Conservation (phyloP, 1,140 invertebrate species). For the Pseudomyrmex gracilis region DNA sequence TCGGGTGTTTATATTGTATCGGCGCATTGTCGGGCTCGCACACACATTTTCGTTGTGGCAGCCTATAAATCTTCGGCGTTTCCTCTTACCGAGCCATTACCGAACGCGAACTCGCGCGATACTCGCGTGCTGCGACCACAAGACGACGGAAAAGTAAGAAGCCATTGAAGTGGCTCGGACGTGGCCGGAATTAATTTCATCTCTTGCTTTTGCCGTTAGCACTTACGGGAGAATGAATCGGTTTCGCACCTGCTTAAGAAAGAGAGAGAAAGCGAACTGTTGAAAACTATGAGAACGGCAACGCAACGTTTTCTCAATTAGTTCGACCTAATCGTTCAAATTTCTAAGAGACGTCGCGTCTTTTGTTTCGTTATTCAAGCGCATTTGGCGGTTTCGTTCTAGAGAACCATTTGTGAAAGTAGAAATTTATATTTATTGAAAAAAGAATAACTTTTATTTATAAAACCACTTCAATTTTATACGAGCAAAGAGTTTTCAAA, state of each 20-base stretch:
- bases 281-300: not conserved
- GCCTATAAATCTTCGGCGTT: constrained; percentile 83
- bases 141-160: constrained; percentile 71
- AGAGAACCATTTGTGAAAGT: not conserved
- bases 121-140: constrained; percentile 61
- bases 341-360: not conserved
- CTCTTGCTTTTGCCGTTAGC: constrained; percentile 51
- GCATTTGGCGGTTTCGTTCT: not conserved
- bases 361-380: too few relatives aligned
- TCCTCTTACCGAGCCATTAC: constrained; percentile 84
- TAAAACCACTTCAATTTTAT: too few relatives aligned
- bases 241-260: constrained; percentile 63
- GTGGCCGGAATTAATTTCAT: constrained; percentile 74
- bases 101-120: constrained; percentile 76
- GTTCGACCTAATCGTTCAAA: constrained; percentile 1
- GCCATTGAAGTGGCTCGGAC: constrained; percentile 70
- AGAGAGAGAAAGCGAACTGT: constrained; percentile 52
- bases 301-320: not conserved
- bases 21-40: constrained; percentile 79
- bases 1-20: constrained; percentile 78
- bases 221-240: constrained; percentile 65
- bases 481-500: not conserved
- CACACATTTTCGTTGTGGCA: constrained; percentile 78
- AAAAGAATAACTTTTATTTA: not conserved
- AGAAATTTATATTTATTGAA: not conserved